Percentiles rank a stretch among this genome's conserved stretches.
Conservation (phyloP, 1,140 invertebrate species). For the Onthophagus taurus region DNA sequence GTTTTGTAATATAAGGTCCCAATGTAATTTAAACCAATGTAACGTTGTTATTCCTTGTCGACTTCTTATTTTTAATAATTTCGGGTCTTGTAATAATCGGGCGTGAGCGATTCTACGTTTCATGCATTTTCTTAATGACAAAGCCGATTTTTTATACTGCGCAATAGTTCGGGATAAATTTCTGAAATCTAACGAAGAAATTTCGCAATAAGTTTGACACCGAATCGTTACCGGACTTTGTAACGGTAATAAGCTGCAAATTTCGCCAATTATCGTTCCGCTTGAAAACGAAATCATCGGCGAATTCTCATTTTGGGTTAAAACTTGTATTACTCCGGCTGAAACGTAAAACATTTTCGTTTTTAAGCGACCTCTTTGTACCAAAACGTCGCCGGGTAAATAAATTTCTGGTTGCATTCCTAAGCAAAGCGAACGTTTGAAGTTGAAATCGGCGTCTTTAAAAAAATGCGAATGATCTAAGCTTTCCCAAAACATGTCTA, state of each 20-base stretch:
- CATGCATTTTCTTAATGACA: neutral
- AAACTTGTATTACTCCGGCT: constrained; percentile 38
- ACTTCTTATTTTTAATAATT: constrained; percentile 1
- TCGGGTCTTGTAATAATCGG: neutral
- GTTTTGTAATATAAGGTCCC: neutral
- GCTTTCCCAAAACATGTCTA: constrained; percentile 10
- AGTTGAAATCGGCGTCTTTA: neutral
- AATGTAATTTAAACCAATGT: constrained; percentile 3
- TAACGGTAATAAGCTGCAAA: constrained; percentile 11
- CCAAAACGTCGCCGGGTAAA: constrained; percentile 40
- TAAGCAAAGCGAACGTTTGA: neutral
- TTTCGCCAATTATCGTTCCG: constrained; percentile 41
- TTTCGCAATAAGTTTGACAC: constrained; percentile 39
- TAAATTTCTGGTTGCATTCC: constrained; percentile 38
- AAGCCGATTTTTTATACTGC: neutral
- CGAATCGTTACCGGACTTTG: neutral
- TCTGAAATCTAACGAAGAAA: constrained; percentile 37
- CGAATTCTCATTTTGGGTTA: constrained; percentile 39
- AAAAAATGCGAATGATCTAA: constrained; percentile 26
- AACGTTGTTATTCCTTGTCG: constrained; percentile 1
- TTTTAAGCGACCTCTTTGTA: constrained; percentile 38
- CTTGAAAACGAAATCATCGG: constrained; percentile 41
- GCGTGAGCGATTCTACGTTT: neutral
- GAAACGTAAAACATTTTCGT: constrained; percentile 40
- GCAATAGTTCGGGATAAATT: constrained; percentile 37